These are phyloP conservation scores for Cyanoderma ruficeps DNA, from an alignment of 2,113 vertebrate genomes.

Conservation along the genomic window DNA sequence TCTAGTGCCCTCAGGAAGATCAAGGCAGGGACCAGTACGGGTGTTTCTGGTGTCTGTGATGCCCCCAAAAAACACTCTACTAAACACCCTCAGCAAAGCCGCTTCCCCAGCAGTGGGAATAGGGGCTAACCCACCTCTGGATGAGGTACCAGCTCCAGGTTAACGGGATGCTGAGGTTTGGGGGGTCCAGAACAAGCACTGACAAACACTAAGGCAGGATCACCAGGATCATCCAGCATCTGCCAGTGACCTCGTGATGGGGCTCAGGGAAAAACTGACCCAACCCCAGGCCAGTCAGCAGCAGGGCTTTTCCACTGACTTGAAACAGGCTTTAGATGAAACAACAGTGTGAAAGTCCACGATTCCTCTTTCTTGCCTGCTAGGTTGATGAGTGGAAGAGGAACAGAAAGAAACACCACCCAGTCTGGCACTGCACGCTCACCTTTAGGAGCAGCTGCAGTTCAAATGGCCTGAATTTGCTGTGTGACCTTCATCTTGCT, in stretches of 20 bases:
- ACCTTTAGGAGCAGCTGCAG: neutral
- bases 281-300: neutral
- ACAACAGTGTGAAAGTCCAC: neutral
- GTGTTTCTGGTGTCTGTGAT: neutral
- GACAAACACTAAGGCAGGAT: neutral
- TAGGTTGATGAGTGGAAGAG: neutral
- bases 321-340: neutral
- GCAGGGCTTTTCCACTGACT: neutral
- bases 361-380: constrained; percentile 13
- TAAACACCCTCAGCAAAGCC: neutral
- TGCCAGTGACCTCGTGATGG: neutral
- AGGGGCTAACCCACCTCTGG: neutral
- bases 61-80: neutral
- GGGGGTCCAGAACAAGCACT: neutral
- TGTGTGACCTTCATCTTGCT: neutral
- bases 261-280: neutral
- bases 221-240: neutral
- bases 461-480: neutral
- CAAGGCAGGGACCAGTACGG: neutral
- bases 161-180: neutral
- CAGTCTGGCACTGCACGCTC: neutral
- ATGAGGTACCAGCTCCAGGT: neutral
- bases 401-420: constrained; percentile 13
- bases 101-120: neutral
- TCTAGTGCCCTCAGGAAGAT: neutral